These are phyloP conservation scores for Azemiops feae DNA, from an alignment of 2,113 vertebrate species.

Conservation along the genomic window DNA sequence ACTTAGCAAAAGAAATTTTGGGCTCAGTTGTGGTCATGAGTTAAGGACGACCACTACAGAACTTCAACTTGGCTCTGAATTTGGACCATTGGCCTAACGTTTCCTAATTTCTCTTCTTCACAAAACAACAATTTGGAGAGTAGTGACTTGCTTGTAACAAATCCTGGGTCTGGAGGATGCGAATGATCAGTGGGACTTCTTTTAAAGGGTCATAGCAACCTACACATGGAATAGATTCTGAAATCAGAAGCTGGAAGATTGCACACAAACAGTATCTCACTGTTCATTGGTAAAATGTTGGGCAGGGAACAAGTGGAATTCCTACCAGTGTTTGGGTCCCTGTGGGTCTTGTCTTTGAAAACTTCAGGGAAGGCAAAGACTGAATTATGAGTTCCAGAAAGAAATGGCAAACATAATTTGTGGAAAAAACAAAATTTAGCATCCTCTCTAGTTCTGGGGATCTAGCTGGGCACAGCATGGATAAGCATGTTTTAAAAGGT, in stretches of 20 bases:
- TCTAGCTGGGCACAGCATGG: too few relatives aligned
- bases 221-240: constrained; percentile 77
- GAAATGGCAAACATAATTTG: too few relatives aligned
- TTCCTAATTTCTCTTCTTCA: constrained; percentile 68
- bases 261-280: constrained; percentile 63
- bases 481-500: too few relatives aligned
- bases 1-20: too few relatives aligned
- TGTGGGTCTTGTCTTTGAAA: not conserved
- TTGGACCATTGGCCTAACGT: constrained; percentile 64
- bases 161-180: constrained; percentile 75
- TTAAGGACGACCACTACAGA: too few relatives aligned
- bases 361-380: not conserved
- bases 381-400: too few relatives aligned
- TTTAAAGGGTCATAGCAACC: constrained; percentile 76
- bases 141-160: constrained; percentile 70
- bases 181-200: constrained; percentile 83
- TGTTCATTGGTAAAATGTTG: constrained; percentile 69
- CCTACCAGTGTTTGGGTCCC: too few relatives aligned
- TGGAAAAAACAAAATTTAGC: too few relatives aligned
- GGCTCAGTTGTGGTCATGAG: too few relatives aligned
- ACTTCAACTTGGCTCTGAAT: constrained; percentile 50
- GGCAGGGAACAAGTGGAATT: constrained; percentile 61
- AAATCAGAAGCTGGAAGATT: constrained; percentile 73
- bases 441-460: too few relatives aligned
- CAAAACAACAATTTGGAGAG: constrained; percentile 72